A percentile compares a stretch with the other conserved stretches of the same genome.
phyloP scores from a whole-genome alignment of 2,888 invertebrate genomes.

The Theretra japonica region DNA sequence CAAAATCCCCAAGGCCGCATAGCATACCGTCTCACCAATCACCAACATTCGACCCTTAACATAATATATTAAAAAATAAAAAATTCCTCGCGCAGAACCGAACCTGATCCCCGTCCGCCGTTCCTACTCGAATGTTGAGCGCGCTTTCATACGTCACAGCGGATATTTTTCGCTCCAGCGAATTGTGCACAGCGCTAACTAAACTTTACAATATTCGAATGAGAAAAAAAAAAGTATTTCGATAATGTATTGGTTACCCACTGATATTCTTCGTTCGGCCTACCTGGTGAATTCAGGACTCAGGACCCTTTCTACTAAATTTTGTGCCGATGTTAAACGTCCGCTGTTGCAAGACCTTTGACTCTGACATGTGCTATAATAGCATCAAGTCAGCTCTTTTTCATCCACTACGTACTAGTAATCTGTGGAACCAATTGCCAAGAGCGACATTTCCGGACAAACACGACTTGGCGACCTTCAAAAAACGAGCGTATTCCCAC shows the following conservation, averaged over 20 bases:
- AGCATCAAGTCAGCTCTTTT: too few relatives aligned
- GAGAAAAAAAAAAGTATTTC: neutral
- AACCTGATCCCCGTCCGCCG: constrained; percentile 17
- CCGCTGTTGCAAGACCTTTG: too few relatives aligned
- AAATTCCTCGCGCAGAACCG: constrained; percentile 8
- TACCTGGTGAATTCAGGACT: too few relatives aligned
- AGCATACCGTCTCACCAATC: neutral
- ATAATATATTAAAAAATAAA: constrained; percentile 15
- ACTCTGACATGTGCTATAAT: too few relatives aligned
- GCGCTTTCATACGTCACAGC: constrained; percentile 28
- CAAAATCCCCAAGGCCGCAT: neutral
- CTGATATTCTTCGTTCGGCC: neutral
- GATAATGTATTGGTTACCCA: neutral
- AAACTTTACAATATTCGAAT: constrained; percentile 23
- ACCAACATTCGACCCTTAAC: constrained; percentile 1
- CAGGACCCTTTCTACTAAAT: too few relatives aligned
- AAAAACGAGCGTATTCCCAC: too few relatives aligned
- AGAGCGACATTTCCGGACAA: too few relatives aligned
- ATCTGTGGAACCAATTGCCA: too few relatives aligned
- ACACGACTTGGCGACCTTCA: too few relatives aligned
- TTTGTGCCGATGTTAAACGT: too few relatives aligned
- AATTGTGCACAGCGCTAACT: constrained; percentile 26
- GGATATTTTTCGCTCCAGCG: constrained; percentile 27
- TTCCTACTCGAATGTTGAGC: constrained; percentile 15
- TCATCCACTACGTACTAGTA: too few relatives aligned